A percentile compares a stretch with the other conserved stretches of the same genome.
These are phyloP conservation scores for Sisor rabdophorus DNA, from an alignment of 2,113 vertebrate species.

Conservation along the genomic window DNA sequence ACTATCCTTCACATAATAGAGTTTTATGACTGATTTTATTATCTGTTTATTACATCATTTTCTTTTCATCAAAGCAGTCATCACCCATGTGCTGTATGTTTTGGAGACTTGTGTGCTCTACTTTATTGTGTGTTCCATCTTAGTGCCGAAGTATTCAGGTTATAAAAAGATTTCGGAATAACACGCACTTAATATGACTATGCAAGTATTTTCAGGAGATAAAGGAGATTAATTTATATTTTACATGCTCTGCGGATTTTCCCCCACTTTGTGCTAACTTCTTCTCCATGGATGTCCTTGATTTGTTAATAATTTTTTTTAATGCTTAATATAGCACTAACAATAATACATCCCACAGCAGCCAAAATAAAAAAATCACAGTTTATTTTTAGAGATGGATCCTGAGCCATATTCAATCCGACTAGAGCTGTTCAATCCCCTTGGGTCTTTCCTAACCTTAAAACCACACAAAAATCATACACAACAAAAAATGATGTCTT, in stretches of 20 bases:
- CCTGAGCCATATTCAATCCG: neutral
- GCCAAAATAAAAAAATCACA: neutral
- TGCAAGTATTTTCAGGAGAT: neutral
- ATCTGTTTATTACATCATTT: neutral
- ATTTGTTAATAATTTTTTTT: neutral
- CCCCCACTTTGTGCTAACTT: neutral
- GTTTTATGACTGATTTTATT: neutral
- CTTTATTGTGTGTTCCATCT: neutral
- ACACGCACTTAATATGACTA: neutral
- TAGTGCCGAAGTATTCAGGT: too few relatives aligned
- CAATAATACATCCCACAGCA: neutral
- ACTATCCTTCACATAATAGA: neutral
- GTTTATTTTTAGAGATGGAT: neutral
- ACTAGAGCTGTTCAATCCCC: slow-evolving; percentile 13
- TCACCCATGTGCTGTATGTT: too few relatives aligned
- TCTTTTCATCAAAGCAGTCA: neutral
- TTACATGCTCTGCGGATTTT: neutral
- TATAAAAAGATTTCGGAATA: neutral
- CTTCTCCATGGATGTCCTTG: neutral
- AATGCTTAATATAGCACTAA: neutral
- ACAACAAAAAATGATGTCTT: slow-evolving; percentile 46
- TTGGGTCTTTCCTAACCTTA: slow-evolving; percentile 43
- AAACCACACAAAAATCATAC: slow-evolving; percentile 30
- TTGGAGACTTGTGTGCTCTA: too few relatives aligned
- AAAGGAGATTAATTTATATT: neutral